phyloP scores from a whole-genome alignment of 2,113 vertebrate genomes.

The Urocitellus parryii region DNA sequence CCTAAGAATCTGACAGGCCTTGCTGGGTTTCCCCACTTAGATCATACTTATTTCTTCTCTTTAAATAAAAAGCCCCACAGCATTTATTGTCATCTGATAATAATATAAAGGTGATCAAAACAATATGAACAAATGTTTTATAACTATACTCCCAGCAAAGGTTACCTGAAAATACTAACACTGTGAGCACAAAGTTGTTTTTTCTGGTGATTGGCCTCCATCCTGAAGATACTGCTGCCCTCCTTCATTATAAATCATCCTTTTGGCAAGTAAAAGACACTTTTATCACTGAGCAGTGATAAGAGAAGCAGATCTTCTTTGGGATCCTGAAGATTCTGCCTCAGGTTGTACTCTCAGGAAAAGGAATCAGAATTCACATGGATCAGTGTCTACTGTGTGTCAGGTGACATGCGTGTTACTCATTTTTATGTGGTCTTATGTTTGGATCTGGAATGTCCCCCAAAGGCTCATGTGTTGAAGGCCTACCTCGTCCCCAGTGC shows the following conservation, averaged over 20 bases:
- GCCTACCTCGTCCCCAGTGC: not conserved
- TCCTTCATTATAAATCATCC: not conserved
- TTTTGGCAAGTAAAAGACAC: not conserved
- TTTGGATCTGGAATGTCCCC: not conserved
- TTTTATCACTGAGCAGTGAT: not conserved
- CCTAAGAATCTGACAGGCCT: not conserved
- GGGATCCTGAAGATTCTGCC: not conserved
- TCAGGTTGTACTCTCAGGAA: not conserved
- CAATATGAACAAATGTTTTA: no score
- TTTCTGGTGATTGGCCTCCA: not conserved
- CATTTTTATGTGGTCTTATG: not conserved
- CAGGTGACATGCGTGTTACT: fast-evolving
- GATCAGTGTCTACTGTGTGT: not conserved
- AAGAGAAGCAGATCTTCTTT: not conserved
- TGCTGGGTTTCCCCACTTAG: not conserved
- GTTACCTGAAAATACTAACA: not conserved
- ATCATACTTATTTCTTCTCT: no score
- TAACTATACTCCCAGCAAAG: no score
- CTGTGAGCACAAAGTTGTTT: not conserved
- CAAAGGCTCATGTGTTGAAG: not conserved
- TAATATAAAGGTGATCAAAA: no score
- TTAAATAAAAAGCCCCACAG: no score
- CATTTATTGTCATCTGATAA: no score
- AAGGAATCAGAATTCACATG: not conserved
- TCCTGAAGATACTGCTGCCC: not conserved